Conservation (phyloP, 1,140 invertebrate genomes). For the Mylabris phalerata region DNA sequence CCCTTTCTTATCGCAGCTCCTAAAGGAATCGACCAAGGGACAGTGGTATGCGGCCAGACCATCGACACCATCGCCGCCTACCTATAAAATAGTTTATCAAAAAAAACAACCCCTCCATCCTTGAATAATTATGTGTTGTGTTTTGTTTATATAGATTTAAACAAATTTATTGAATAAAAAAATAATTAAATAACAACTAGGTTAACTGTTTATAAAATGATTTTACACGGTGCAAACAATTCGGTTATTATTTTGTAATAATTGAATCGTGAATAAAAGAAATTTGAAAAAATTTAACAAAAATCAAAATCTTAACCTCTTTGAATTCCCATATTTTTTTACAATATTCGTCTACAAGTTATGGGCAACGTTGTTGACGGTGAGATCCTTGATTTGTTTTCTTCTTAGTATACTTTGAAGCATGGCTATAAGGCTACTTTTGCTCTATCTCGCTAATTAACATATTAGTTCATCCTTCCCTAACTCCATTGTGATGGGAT, state of each 20-base stretch:
- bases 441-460: conserved; percentile 19
- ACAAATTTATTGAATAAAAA: too few relatives aligned
- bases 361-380: conserved; percentile 19
- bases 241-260: conserved; percentile 40
- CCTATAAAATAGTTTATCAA: not conserved
- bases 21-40: not conserved
- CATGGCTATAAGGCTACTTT: conserved; percentile 16
- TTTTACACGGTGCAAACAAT: conserved; percentile 31
- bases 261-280: conserved; percentile 33
- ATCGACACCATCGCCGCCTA: conserved; percentile 28
- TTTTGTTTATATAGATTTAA: conserved; percentile 28
- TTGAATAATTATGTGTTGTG: conserved; percentile 29
- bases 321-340: too few relatives aligned
- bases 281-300: conserved; percentile 3
- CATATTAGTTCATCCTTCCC: conserved; percentile 30
- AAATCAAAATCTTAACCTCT: too few relatives aligned
- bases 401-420: conserved; percentile 1
- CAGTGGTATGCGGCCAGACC: conserved; percentile 1
- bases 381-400: conserved; percentile 13
- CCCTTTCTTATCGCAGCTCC: not conserved
- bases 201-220: conserved; percentile 33
- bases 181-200: conserved; percentile 19
- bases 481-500: conserved; percentile 52
- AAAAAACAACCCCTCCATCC: conserved; percentile 25
- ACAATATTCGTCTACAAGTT: too few relatives aligned